These are phyloP conservation scores for Polyploca ridens DNA, from an alignment of 2,888 invertebrate genomes.

Conservation along the genomic window DNA sequence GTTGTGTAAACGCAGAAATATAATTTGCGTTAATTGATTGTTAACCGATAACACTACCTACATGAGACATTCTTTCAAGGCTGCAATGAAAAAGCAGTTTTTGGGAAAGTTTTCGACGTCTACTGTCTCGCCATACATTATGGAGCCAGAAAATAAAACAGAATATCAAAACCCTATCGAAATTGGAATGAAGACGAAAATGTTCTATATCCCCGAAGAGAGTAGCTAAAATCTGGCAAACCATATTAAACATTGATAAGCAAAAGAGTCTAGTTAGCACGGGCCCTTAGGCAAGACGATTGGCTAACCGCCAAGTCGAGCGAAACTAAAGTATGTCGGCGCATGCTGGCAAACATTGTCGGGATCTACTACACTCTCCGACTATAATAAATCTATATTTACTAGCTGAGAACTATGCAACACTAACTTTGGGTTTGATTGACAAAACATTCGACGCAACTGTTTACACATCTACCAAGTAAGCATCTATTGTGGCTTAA, in stretches of 20 bases:
- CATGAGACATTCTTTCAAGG: background rate
- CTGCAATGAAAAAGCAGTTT: background rate
- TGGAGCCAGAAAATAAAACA: no score
- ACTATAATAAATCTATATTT: slow-evolving; percentile 52
- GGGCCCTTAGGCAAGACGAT: slow-evolving; percentile 17
- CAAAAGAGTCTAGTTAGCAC: slow-evolving; percentile 9
- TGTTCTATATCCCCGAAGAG: no score
- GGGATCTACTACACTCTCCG: slow-evolving; percentile 36
- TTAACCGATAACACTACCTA: no score
- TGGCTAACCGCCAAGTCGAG: slow-evolving; percentile 27
- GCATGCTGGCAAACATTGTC: slow-evolving; percentile 45
- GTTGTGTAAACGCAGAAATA: background rate
- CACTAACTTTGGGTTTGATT: slow-evolving; percentile 27
- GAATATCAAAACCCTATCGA: no score
- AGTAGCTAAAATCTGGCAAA: no score
- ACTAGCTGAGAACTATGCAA: slow-evolving; percentile 35
- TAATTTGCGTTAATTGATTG: background rate
- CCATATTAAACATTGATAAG: slow-evolving; percentile 4
- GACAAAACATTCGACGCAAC: slow-evolving; percentile 27
- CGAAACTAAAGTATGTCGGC: slow-evolving; percentile 28
- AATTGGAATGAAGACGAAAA: no score
- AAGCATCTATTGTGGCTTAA: background rate
- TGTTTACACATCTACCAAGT: background rate
- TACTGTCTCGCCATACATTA: no score
- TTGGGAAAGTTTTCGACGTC: no score